Conservation (phyloP, 2,113 vertebrate genomes). For the Oreochromis tanganicae region DNA sequence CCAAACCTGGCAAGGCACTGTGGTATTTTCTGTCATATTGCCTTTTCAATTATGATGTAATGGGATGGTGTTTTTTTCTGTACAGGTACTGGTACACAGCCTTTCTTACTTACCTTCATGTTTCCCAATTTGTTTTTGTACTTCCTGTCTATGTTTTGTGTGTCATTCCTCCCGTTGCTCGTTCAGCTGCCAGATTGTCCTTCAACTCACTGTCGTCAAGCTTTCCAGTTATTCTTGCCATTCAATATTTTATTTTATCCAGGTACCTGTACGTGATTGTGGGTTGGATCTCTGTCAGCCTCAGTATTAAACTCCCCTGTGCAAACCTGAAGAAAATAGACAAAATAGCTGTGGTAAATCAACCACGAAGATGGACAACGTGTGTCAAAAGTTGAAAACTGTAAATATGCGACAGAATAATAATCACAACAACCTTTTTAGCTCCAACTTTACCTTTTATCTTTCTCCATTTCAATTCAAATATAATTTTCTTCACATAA, state of each 20-base stretch:
- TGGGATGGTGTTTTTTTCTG: not conserved
- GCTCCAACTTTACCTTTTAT: not conserved
- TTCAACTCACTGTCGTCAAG: not conserved
- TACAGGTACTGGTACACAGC: not conserved
- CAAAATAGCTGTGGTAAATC: not conserved
- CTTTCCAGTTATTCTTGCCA: not conserved
- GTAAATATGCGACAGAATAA: not conserved
- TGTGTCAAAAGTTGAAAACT: not conserved
- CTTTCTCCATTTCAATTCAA: constrained; percentile 16
- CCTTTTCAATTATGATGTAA: not conserved
- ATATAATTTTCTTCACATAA: constrained; percentile 40
- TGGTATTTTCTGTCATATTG: not conserved
- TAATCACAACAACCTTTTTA: not conserved
- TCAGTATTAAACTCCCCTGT: not conserved
- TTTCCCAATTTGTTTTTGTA: not conserved
- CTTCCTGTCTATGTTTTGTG: not conserved
- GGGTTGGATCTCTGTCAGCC: not conserved
- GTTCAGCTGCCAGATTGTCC: not conserved
- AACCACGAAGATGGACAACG: not conserved
- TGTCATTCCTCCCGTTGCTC: not conserved
- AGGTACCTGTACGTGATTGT: not conserved
- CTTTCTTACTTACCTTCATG: not conserved
- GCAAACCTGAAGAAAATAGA: not conserved
- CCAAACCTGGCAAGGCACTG: not conserved
- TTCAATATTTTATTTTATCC: not conserved